phyloP scores from a whole-genome alignment of 2,888 invertebrate species.

The Asteroscopus sphinx region DNA sequence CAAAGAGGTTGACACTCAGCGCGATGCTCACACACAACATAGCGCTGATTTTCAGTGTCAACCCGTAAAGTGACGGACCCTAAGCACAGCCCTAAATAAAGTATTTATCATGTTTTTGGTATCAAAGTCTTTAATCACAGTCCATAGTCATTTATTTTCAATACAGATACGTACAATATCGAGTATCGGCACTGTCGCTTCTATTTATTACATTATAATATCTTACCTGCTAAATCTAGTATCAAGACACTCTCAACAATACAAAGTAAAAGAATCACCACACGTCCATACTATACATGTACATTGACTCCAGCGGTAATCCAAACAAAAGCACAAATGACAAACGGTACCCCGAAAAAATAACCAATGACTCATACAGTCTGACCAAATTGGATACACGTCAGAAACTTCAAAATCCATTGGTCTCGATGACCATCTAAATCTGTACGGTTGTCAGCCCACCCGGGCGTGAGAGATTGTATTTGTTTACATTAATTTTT shows the following conservation, averaged over 20 bases:
- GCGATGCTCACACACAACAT: too few relatives aligned
- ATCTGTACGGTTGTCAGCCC: slow-evolving; percentile 73
- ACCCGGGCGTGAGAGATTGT: slow-evolving; percentile 85
- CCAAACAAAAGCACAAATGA: slow-evolving; percentile 66
- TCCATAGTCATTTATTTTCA: too few relatives aligned
- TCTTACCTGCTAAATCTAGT: background rate
- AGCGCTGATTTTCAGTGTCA: too few relatives aligned
- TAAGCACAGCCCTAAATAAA: too few relatives aligned
- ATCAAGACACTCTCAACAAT: background rate
- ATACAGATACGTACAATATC: too few relatives aligned
- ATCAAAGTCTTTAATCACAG: too few relatives aligned
- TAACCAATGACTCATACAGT: slow-evolving; percentile 54
- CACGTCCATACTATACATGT: slow-evolving; percentile 26
- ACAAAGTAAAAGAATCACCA: slow-evolving; percentile 13
- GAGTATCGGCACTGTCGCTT: too few relatives aligned
- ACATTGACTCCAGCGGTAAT: slow-evolving; percentile 48
- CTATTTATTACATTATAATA: too few relatives aligned
- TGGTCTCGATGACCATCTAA: slow-evolving; percentile 56
- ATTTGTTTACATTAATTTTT: slow-evolving; percentile 88
- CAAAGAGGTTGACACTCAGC: too few relatives aligned
- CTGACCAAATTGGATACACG: slow-evolving; percentile 58
- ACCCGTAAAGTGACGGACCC: too few relatives aligned
- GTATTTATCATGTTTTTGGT: too few relatives aligned
- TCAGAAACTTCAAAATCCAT: slow-evolving; percentile 26
- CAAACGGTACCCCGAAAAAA: slow-evolving; percentile 71